Base-by-base conservation (phyloP, 2,888 invertebrate species). In the Piscicola geometra region DNA sequence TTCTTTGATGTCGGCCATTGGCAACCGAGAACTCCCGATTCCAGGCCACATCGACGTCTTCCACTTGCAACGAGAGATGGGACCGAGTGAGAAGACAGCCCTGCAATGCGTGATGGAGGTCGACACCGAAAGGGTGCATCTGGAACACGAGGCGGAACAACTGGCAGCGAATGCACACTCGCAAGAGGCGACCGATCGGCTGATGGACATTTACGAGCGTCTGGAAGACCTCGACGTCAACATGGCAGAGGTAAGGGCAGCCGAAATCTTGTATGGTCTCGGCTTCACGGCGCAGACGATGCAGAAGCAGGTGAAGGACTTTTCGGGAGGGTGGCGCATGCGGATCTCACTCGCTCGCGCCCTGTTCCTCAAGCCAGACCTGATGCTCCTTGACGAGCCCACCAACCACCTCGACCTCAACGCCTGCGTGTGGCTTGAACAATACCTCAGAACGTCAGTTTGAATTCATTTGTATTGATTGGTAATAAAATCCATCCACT, bases 401-500 rank as follows among this genome's bases (percentile, higher is more conserved):
- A 88, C 88, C 12, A 88, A 88, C 79, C 88, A 88, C 82, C 81
- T 89, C 64, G 83, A 89, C 89, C 89, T 99, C 81, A 96, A 99
- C 84, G 98, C 99, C 76, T 99, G 98, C 85, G 98, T 99, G 68
- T 99, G 99, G 99, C 89, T 99, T 76, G 99, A 99, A 86, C 94
- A 96, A 85, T 98, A 99, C 87, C 88, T 99, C 66, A 94, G 94
- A 87, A 90, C 91, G 88, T 93, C 83, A 86, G 88, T 74, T 15
- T 25, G 32, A 67, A 12, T 25, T 73, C 0, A 5, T 0, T 28
- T 25, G 9, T 47, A 47, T 47, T 21, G 9, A 47, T 47, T 47
- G 50, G 21, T 9, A 47, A 47, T 21, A 15, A 47, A 47, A 47
- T 15, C n/a, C n/a, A n/a, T n/a, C n/a, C n/a, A n/a, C 52, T 50